Evolutionary conservation across 2,888 invertebrate genomes (phyloP).

Genomic region (Diaphora mendica): DNA sequence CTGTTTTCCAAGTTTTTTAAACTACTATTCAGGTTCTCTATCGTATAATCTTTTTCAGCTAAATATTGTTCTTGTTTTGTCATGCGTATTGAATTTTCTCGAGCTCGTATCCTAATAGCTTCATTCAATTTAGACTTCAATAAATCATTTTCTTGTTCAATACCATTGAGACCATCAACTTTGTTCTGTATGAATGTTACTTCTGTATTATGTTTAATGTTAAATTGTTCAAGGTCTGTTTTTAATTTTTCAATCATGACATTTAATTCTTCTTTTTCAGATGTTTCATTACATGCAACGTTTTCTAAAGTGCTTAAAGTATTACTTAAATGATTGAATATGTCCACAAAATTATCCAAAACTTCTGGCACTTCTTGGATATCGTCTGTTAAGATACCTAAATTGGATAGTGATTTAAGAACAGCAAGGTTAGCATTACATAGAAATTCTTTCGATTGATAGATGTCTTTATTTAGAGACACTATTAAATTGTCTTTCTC

Average conservation of each 20-base stretch:
- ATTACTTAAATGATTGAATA: constrained; percentile 56
- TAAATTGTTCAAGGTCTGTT: constrained; percentile 39
- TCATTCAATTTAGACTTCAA: constrained; percentile 30
- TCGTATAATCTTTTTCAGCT: constrained; percentile 40
- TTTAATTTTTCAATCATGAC: constrained; percentile 45
- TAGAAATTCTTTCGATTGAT: constrained; percentile 55
- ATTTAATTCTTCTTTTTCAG: constrained; percentile 52
- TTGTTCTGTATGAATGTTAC: constrained; percentile 37
- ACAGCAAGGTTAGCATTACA: constrained; percentile 56
- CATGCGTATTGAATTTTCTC: constrained; percentile 39
- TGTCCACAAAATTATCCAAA: constrained; percentile 57
- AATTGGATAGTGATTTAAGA: constrained; percentile 57
- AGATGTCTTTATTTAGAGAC: constrained; percentile 51
- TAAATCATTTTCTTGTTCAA: constrained; percentile 30
- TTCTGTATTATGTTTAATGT: constrained; percentile 41
- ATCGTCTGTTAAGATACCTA: constrained; percentile 58
- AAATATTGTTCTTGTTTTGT: constrained; percentile 47
- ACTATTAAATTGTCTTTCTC: constrained; percentile 57
- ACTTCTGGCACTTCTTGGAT: constrained; percentile 59
- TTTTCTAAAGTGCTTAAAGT: constrained; percentile 60
- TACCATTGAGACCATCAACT: constrained; percentile 34
- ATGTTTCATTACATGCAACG: constrained; percentile 49
- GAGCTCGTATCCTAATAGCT: constrained; percentile 14
- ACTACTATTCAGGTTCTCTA: constrained; percentile 33
- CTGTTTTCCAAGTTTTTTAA: not conserved